These are phyloP conservation scores for Monopterus albus DNA, from an alignment of 2,113 vertebrate species.

Conservation along the genomic window DNA sequence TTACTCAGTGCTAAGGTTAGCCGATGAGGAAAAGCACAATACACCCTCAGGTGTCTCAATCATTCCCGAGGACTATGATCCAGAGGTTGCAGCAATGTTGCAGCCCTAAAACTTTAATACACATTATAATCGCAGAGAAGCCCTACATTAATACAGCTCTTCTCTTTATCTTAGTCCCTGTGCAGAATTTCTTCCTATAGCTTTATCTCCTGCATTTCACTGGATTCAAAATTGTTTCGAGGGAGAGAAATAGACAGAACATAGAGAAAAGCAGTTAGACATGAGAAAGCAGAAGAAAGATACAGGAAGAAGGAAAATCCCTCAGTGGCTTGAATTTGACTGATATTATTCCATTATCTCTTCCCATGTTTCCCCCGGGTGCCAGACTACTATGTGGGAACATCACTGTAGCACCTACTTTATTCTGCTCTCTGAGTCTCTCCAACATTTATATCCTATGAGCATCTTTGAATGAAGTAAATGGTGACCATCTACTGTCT, in stretches of 20 bases:
- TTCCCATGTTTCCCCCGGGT: conserved; percentile 4
- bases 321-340: conserved; percentile 29
- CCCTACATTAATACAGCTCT: background rate
- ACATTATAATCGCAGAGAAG: background rate
- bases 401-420: background rate
- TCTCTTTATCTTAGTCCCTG: conserved; percentile 21
- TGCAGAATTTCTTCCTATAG: conserved; percentile 9
- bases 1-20: conserved; percentile 52
- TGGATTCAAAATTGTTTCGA: conserved; percentile 17
- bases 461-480: background rate
- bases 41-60: conserved; percentile 39
- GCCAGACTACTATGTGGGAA: too few species aligned
- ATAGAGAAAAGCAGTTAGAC: conserved; percentile 9
- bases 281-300: conserved; percentile 5
- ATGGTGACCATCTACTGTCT: background rate
- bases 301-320: conserved; percentile 22
- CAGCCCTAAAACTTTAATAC: conserved; percentile 24
- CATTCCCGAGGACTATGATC: conserved; percentile 28
- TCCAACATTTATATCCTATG: background rate
- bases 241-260: conserved; percentile 17
- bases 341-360: conserved; percentile 48
- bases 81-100: conserved; percentile 10
- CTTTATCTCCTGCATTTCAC: conserved; percentile 44
- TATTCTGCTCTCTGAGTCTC: background rate
- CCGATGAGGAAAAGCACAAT: conserved; percentile 59